These are phyloP conservation scores for Cisticola juncidis DNA, from an alignment of 2,113 vertebrate genomes.

Conservation along the genomic window DNA sequence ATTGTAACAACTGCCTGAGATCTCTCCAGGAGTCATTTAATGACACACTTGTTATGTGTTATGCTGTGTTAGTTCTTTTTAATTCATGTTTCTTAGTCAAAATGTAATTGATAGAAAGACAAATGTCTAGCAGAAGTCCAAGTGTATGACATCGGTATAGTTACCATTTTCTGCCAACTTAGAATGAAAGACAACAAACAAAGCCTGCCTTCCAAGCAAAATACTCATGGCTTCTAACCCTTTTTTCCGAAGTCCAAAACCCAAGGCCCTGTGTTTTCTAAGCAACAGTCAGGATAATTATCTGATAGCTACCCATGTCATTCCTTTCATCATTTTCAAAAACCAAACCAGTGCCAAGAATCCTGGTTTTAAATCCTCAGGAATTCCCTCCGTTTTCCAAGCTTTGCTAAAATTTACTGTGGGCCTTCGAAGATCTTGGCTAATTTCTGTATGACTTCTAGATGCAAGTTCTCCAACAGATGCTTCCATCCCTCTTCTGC, in stretches of 20 bases:
- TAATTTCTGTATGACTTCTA: neutral
- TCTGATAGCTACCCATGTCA: neutral
- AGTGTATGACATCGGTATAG: neutral
- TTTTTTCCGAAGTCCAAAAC: conserved; percentile 22
- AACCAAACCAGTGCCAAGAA: neutral
- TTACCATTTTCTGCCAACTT: neutral
- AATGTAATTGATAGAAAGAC: neutral
- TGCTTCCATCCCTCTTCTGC: neutral
- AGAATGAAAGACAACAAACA: conserved; percentile 17
- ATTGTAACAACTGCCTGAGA: neutral
- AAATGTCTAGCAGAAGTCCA: conserved; percentile 27
- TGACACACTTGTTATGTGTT: neutral
- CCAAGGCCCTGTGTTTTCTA: neutral
- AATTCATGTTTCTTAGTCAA: neutral
- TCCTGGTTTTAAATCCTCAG: neutral
- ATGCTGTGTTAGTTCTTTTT: neutral
- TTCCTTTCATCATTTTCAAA: conserved; percentile 11
- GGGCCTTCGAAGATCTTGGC: neutral
- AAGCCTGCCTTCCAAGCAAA: conserved; percentile 23
- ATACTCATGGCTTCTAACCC: neutral
- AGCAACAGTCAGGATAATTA: neutral
- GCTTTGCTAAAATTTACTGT: neutral
- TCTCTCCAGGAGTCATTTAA: neutral
- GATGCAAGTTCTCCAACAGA: neutral
- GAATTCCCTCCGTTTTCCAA: neutral